These are phyloP conservation scores for Doryteuthis pealeii DNA, from an alignment of 1,140 invertebrate genomes.

Conservation along the genomic window DNA sequence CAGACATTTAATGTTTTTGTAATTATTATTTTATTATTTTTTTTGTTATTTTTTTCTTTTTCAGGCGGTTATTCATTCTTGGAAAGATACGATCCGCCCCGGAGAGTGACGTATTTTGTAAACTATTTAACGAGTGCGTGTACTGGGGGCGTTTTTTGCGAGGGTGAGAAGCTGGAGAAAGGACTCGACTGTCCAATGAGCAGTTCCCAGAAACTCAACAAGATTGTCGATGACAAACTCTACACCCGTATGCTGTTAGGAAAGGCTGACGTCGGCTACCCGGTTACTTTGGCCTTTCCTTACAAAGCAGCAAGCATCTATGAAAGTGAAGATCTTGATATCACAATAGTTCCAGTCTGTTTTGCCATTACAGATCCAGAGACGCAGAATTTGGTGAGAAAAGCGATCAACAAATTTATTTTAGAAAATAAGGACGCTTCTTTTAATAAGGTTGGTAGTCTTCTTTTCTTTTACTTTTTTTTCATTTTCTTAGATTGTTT, in stretches of 20 bases:
- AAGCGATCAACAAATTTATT: conserved; percentile 16
- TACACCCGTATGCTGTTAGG: conserved; percentile 35
- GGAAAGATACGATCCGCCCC: conserved; percentile 30
- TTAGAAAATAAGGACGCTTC: neutral
- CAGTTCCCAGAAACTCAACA: conserved; percentile 31
- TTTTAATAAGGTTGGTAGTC: neutral
- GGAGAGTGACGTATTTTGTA: conserved; percentile 32
- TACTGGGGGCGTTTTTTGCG: conserved; percentile 23
- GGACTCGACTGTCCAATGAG: conserved; percentile 38
- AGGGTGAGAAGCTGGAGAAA: conserved; percentile 27
- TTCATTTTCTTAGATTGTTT: no score
- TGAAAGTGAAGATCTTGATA: neutral
- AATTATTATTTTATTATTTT: no score
- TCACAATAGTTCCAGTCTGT: conserved; percentile 13
- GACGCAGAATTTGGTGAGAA: neutral
- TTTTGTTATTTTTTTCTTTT: no score
- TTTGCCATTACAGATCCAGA: neutral
- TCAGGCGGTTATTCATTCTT: conserved; percentile 25
- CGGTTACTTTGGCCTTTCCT: conserved; percentile 32
- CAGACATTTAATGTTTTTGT: no score
- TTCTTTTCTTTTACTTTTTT: neutral
- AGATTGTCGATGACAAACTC: conserved; percentile 36
- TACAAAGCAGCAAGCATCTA: conserved; percentile 19
- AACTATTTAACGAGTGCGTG: conserved; percentile 29
- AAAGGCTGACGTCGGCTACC: conserved; percentile 24